Conservation (phyloP, 2,113 vertebrate species). For the Lasiurus borealis region DNA sequence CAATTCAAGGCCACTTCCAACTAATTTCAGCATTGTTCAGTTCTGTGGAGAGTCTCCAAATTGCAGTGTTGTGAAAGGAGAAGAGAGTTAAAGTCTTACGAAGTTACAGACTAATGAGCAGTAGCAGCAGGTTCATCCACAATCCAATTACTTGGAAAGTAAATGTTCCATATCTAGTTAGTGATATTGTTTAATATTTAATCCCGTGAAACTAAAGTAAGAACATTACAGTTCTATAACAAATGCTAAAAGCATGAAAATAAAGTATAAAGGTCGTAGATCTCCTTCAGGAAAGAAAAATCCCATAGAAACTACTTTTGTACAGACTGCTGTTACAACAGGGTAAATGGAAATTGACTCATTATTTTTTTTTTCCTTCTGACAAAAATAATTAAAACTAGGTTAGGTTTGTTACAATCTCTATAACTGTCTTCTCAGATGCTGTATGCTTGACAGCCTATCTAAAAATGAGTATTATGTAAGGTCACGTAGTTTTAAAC, state of each 20-base stretch:
- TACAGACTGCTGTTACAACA: not conserved
- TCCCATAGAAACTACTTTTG: constrained; percentile 49
- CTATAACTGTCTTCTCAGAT: constrained; percentile 27
- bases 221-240: constrained; percentile 68
- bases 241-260: constrained; percentile 77
- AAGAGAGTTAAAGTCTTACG: constrained; percentile 70
- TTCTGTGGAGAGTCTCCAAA: constrained; percentile 72
- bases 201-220: constrained; percentile 71
- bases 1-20: constrained; percentile 14
- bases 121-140: constrained; percentile 76
- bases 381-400: constrained; percentile 75
- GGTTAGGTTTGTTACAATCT: constrained; percentile 19
- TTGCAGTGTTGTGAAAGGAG: constrained; percentile 71
- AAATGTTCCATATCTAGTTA: constrained; percentile 83
- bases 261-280: constrained; percentile 65
- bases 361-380: constrained; percentile 36
- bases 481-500: constrained; percentile 60
- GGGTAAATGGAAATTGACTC: constrained; percentile 29
- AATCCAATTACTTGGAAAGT: constrained; percentile 81
- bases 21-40: constrained; percentile 60
- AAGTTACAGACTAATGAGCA: constrained; percentile 81
- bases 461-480: constrained; percentile 64
- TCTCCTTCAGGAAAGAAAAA: constrained; percentile 61
- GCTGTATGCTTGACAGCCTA: not conserved
- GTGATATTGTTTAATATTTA: constrained; percentile 85